phyloP scores from a whole-genome alignment of 1,140 invertebrate species.

The Heliothis subflexa region DNA sequence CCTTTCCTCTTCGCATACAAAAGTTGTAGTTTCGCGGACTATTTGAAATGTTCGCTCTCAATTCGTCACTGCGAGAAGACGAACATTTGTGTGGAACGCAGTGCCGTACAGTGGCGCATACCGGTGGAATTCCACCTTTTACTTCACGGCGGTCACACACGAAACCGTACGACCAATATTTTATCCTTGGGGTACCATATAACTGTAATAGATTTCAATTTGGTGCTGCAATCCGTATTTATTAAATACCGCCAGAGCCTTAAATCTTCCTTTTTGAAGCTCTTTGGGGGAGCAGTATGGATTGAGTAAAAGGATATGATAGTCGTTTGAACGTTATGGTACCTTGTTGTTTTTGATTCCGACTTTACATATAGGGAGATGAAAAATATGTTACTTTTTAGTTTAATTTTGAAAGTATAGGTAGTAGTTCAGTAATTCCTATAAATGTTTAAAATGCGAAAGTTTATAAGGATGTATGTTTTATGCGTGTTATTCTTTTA shows the following conservation, averaged over 20 bases:
- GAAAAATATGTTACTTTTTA: too few species aligned
- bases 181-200: background rate
- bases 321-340: background rate
- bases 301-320: background rate
- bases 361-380: too few species aligned
- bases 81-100: too few species aligned
- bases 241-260: constrained; percentile 1
- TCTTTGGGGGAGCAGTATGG: background rate
- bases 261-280: constrained; percentile 14
- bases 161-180: background rate
- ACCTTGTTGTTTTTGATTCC: too few species aligned
- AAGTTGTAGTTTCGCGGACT: too few species aligned
- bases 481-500: too few species aligned
- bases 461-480: too few species aligned
- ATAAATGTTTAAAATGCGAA: background rate
- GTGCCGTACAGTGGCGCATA: background rate
- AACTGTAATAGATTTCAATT: constrained; percentile 17
- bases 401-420: too few species aligned
- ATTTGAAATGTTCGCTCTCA: too few species aligned
- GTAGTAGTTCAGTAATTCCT: background rate
- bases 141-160: background rate
- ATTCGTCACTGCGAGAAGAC: too few species aligned
- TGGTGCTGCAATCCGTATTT: constrained; percentile 21
- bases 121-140: background rate
- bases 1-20: too few species aligned